Conservation (phyloP, 2,113 vertebrate species). For the Tychaedon coryphoeus region DNA sequence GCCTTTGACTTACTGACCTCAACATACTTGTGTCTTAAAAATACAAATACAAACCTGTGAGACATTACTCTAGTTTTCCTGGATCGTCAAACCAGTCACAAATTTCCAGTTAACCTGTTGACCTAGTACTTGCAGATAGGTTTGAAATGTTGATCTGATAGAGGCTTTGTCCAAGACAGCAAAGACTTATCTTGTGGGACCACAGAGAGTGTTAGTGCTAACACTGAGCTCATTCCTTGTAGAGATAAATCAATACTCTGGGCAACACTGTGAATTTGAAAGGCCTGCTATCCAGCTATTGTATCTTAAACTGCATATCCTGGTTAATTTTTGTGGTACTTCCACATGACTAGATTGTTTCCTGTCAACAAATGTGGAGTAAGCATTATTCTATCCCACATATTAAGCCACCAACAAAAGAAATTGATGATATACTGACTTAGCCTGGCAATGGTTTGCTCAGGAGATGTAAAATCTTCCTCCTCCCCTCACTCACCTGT, state of each 20-base stretch:
- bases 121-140: neutral
- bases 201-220: neutral
- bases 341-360: neutral
- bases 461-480: neutral
- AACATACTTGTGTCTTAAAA: slow-evolving; percentile 1
- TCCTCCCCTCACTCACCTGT: neutral
- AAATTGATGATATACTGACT: neutral
- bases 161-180: neutral
- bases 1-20: slow-evolving; percentile 42
- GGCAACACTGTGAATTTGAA: neutral
- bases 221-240: neutral
- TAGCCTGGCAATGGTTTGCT: neutral
- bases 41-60: slow-evolving; percentile 8
- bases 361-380: neutral
- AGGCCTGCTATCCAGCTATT: neutral
- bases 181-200: neutral
- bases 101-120: slow-evolving; percentile 25
- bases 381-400: neutral
- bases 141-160: neutral
- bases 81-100: neutral
- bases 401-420: neutral
- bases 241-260: neutral
- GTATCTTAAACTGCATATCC: neutral
- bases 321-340: neutral
- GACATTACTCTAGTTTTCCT: neutral